Percentiles rank a stretch among this genome's conserved stretches.
Evolutionary conservation across 92 coral and sea anemone species (phyloP).

Genomic region (Phenganax stokvisi): DNA sequence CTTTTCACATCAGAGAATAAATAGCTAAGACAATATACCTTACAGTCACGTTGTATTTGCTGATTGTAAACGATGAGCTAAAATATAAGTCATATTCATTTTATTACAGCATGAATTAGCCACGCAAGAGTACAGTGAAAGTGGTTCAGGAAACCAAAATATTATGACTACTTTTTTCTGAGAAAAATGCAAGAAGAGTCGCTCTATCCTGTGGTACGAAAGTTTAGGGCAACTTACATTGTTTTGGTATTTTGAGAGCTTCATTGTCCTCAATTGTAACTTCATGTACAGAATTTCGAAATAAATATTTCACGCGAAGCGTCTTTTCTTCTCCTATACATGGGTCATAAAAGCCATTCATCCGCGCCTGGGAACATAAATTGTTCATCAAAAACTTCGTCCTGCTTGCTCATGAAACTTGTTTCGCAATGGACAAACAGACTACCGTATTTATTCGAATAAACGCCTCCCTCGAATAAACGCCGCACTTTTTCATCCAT

Average conservation of each 20-base stretch:
- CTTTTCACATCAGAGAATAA: too few relatives aligned
- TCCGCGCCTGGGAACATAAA: constrained; percentile 52
- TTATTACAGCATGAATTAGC: too few relatives aligned
- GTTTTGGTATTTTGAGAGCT: constrained; percentile 72
- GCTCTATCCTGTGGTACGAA: too few relatives aligned
- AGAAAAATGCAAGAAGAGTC: too few relatives aligned
- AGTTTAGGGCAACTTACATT: constrained; percentile 57
- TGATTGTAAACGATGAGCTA: constrained; percentile 18
- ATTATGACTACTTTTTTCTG: too few relatives aligned
- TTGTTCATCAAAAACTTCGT: not conserved
- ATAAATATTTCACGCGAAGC: constrained; percentile 71
- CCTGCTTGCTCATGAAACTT: too few relatives aligned
- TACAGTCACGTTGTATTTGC: not conserved
- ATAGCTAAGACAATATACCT: too few relatives aligned
- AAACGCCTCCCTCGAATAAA: too few relatives aligned
- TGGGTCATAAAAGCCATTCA: constrained; percentile 96
- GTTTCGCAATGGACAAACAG: too few relatives aligned
- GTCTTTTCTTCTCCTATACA: constrained; percentile 86
- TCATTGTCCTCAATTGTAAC: constrained; percentile 77
- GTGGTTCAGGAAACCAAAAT: not conserved
- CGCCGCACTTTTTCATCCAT: too few relatives aligned
- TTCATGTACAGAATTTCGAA: constrained; percentile 80
- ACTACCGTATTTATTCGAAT: too few relatives aligned
- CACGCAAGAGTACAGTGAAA: not conserved
- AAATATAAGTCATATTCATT: not conserved